phyloP scores from a whole-genome alignment of 2,888 invertebrate species.

The Allolobophora icterica region DNA sequence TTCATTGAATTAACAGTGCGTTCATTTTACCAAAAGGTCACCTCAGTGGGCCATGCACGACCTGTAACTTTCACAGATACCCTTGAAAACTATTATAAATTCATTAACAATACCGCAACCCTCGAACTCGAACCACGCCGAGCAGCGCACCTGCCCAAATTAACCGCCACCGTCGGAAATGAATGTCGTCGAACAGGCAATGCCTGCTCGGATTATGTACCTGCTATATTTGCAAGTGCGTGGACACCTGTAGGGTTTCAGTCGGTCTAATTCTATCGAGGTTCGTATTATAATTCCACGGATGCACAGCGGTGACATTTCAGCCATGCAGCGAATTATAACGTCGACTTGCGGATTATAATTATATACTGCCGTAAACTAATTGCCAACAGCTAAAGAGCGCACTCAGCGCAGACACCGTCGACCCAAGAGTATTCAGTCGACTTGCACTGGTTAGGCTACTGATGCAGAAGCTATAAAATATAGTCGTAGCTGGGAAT shows the following conservation, averaged over 20 bases:
- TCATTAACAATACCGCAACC: not conserved
- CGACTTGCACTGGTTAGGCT: not conserved
- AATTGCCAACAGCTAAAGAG: not conserved
- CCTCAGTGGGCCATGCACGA: not conserved
- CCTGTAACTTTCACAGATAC: not conserved
- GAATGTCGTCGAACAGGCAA: not conserved
- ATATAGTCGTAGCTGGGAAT: not conserved
- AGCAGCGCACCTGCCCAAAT: slow-evolving; percentile 8
- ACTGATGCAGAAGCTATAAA: not conserved
- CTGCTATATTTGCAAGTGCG: not conserved
- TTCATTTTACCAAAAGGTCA: not conserved
- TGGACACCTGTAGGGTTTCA: not conserved
- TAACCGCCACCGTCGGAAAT: not conserved
- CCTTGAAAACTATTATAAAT: not conserved
- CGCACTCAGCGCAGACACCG: not conserved
- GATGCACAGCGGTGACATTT: not conserved
- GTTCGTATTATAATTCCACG: not conserved
- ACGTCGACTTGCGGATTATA: not conserved
- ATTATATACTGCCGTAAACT: not conserved
- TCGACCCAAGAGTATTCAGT: not conserved
- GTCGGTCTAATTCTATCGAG: not conserved
- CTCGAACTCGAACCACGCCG: not conserved
- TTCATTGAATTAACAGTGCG: not conserved
- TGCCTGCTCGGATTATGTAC: not conserved
- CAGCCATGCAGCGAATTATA: not conserved